Evolutionary conservation across 2,113 vertebrate species (phyloP).

Genomic region (Cebidichthys violaceus): DNA sequence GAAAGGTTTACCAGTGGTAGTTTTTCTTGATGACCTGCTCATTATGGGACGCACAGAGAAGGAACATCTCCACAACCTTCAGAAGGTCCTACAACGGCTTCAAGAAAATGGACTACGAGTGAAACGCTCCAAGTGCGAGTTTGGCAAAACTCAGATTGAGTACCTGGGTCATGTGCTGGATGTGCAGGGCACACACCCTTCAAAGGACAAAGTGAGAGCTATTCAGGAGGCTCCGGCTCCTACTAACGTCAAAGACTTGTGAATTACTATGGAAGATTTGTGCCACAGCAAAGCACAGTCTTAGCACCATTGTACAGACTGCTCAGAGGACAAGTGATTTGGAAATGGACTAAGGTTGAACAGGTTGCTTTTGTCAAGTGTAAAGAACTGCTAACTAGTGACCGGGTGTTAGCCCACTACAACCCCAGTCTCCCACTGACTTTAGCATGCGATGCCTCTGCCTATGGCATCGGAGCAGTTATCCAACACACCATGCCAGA

Average conservation of each 20-base stretch:
- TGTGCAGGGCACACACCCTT: background rate
- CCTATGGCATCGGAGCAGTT: conserved; percentile 22
- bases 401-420: conserved; percentile 2
- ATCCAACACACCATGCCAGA: conserved; percentile 30
- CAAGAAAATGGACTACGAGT: background rate
- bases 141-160: background rate
- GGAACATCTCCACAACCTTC: background rate
- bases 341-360: conserved; percentile 11
- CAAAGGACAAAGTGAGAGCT: conserved; percentile 17
- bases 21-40: background rate
- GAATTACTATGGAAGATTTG: conserved; percentile 36
- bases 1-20: background rate
- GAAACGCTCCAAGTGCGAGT: background rate
- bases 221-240: conserved; percentile 29
- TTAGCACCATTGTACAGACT: conserved; percentile 11
- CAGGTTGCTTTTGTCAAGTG: conserved; percentile 5
- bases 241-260: background rate
- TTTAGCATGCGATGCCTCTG: conserved; percentile 31
- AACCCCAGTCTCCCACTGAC: conserved; percentile 16
- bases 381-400: conserved; percentile 3
- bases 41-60: background rate
- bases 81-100: background rate
- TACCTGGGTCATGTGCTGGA: background rate
- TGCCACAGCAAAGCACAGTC: conserved; percentile 13
- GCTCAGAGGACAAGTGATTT: conserved; percentile 12